Conservation (phyloP, 2,888 invertebrate species). For the Argynnis bischoffii region DNA sequence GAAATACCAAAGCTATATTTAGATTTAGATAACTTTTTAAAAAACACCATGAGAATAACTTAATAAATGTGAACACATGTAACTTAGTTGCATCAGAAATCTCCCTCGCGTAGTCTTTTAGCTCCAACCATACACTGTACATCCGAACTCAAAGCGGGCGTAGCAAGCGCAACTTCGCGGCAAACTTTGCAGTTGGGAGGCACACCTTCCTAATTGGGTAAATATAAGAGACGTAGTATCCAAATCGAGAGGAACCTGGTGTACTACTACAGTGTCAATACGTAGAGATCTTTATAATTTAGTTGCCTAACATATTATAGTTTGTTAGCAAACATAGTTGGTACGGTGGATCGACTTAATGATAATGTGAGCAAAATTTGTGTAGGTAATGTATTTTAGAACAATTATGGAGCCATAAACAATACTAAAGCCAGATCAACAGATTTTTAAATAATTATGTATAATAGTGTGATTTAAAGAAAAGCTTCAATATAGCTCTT, state of each 20-base stretch:
- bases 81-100: constrained; percentile 4
- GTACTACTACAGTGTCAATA: constrained; percentile 9
- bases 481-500: too few relatives aligned
- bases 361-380: not conserved
- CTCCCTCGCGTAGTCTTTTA: constrained; percentile 20
- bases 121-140: constrained; percentile 38
- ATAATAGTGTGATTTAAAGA: too few relatives aligned
- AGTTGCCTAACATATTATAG: not conserved
- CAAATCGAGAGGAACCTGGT: constrained; percentile 28
- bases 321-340: not conserved
- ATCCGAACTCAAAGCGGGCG: constrained; percentile 59
- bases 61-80: too few relatives aligned
- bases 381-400: not conserved
- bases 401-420: not conserved
- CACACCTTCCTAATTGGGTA: constrained; percentile 74
- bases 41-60: too few relatives aligned
- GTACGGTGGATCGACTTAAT: constrained; percentile 3
- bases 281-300: constrained; percentile 18
- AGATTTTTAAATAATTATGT: too few relatives aligned
- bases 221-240: constrained; percentile 54
- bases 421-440: too few relatives aligned
- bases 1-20: too few relatives aligned
- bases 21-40: too few relatives aligned
- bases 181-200: constrained; percentile 60
- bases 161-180: constrained; percentile 60